phyloP scores from a whole-genome alignment of 2,113 vertebrate species.

The Rhinopomastus cyanomelas region DNA sequence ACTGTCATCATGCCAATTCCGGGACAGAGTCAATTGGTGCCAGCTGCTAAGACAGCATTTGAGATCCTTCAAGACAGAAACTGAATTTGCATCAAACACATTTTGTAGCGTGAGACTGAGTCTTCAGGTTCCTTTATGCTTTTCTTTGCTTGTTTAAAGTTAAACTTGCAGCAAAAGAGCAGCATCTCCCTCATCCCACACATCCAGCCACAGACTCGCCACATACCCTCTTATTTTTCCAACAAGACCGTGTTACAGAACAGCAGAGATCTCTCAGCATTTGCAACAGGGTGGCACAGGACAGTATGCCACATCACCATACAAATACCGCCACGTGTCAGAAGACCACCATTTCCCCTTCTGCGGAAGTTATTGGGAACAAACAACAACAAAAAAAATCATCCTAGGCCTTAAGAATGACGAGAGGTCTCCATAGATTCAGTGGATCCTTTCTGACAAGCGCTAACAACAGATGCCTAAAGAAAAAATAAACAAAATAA shows the following conservation, averaged over 20 bases:
- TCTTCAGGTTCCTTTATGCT: background rate
- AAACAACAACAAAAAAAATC: background rate
- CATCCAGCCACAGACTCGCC: background rate
- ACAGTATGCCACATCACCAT: background rate
- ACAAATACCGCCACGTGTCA: background rate
- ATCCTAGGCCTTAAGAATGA: background rate
- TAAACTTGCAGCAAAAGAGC: background rate
- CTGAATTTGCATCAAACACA: conserved; percentile 47
- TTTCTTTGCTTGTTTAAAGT: background rate
- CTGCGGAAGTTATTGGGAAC: background rate
- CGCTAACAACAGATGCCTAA: background rate
- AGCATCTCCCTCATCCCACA: background rate
- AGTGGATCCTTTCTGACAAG: background rate
- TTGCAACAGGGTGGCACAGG: background rate
- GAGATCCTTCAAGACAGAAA: conserved; percentile 47
- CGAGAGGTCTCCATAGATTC: background rate
- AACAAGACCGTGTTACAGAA: background rate
- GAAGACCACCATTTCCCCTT: background rate
- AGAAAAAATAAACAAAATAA: background rate
- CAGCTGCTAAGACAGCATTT: conserved; percentile 48
- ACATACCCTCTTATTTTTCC: background rate
- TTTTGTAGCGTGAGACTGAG: background rate
- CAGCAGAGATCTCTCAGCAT: background rate
- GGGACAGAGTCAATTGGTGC: conserved; percentile 49
- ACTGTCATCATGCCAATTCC: conserved; percentile 63